Conservation (phyloP, 1,140 invertebrate species). For the Ostrea edulis region DNA sequence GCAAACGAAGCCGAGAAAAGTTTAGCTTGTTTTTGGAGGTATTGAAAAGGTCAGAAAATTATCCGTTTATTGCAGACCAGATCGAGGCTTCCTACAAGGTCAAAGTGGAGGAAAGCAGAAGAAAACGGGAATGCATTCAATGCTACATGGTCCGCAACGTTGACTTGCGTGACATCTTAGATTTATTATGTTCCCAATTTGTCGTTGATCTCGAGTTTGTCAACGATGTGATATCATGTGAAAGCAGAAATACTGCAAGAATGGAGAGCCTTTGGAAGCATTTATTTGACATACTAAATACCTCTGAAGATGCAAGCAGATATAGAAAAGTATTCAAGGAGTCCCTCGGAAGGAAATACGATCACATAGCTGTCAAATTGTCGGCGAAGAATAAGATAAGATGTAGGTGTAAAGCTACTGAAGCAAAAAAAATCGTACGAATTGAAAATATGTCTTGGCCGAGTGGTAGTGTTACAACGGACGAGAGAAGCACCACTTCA, state of each 20-base stretch:
- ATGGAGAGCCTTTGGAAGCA: not conserved
- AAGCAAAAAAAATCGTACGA: not conserved
- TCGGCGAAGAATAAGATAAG: not conserved
- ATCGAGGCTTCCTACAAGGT: not conserved
- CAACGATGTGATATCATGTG: not conserved
- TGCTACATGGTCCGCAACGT: not conserved
- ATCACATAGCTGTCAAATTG: not conserved
- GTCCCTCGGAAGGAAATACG: not conserved
- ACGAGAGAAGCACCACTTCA: not conserved
- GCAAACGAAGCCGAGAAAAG: not conserved
- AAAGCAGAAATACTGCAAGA: not conserved
- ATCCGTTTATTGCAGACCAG: conserved; percentile 7
- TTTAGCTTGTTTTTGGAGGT: conserved; percentile 15
- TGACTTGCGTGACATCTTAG: not conserved
- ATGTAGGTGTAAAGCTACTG: not conserved
- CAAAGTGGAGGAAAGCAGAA: not conserved
- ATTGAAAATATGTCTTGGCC: conserved; percentile 1
- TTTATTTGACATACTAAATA: not conserved
- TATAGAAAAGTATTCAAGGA: not conserved
- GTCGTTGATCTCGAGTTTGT: not conserved
- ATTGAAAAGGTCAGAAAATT: conserved; percentile 9
- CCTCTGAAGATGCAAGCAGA: not conserved
- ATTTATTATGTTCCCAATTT: not conserved
- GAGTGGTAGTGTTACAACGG: not conserved
- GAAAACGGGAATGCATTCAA: not conserved